phyloP scores from a whole-genome alignment of 1,140 invertebrate species.

The Orussus abietinus region DNA sequence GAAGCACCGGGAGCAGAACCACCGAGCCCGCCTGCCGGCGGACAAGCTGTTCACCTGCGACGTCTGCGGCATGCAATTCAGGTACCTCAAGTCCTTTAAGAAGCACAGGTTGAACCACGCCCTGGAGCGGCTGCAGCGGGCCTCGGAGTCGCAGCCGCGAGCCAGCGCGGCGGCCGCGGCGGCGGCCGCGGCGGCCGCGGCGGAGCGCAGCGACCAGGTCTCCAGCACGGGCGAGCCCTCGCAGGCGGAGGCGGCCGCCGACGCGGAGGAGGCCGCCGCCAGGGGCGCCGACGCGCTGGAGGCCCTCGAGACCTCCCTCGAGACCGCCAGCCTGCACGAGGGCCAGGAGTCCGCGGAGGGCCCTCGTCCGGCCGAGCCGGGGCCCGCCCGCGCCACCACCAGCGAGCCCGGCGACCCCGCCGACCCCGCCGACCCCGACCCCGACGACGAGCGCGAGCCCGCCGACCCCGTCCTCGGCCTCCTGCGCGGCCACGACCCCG shows the following conservation, averaged over 20 bases:
- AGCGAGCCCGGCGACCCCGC: conserved; percentile 25
- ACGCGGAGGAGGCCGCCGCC: conserved; percentile 29
- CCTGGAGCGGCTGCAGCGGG: conserved; percentile 67
- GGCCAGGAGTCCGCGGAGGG: conserved; percentile 18
- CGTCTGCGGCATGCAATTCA: conserved; percentile 84
- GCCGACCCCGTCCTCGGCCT: conserved; percentile 32
- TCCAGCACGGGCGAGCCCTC: conserved; percentile 69
- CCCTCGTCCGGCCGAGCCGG: neutral
- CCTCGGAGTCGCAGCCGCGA: conserved; percentile 21
- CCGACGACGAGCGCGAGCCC: conserved; percentile 19
- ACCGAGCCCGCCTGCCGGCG: conserved; percentile 76
- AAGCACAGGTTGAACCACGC: conserved; percentile 85
- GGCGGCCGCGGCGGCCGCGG: conserved; percentile 23
- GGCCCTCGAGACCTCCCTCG: conserved; percentile 7
- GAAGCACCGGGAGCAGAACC: conserved; percentile 84
- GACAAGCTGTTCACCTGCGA: conserved; percentile 87
- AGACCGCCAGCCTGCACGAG: conserved; percentile 17
- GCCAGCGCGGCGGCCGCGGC: conserved; percentile 30
- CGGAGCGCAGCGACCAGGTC: conserved; percentile 62
- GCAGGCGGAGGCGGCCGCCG: conserved; percentile 48
- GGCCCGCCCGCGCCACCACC: conserved; percentile 8
- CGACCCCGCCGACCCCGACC: conserved; percentile 17
- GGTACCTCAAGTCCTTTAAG: conserved; percentile 82
- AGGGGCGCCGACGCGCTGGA: conserved; percentile 20
- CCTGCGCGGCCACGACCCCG: conserved; percentile 33